These are phyloP conservation scores for Onychomys torridus DNA, from an alignment of 2,797 vertebrate genomes.

Conservation along the genomic window DNA sequence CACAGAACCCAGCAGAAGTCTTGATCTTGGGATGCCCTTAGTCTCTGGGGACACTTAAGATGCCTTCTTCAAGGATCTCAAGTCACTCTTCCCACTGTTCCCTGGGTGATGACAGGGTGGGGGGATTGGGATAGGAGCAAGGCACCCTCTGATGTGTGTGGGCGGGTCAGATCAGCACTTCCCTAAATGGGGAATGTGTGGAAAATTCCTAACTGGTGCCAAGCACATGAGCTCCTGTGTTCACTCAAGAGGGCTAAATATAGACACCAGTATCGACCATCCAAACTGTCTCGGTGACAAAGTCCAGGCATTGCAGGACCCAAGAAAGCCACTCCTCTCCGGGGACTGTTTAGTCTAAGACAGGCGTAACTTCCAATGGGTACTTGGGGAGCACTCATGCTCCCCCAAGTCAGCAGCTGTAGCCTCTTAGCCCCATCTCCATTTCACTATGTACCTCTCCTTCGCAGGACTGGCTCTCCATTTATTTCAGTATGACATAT, in stretches of 20 bases:
- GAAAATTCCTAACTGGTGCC: slow-evolving; percentile 77
- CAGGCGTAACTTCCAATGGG: slow-evolving; percentile 20
- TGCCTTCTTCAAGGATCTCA: neutral
- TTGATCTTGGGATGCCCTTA: neutral
- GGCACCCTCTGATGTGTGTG: neutral
- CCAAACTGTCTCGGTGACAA: slow-evolving; percentile 50
- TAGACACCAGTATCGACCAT: slow-evolving; percentile 60
- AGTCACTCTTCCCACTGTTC: neutral
- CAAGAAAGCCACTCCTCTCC: slow-evolving; percentile 40
- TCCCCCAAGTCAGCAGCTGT: neutral
- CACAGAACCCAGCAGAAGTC: neutral
- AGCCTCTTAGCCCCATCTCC: neutral
- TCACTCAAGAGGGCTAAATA: slow-evolving; percentile 72
- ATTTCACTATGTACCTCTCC: neutral
- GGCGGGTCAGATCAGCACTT: neutral
- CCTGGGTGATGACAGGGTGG: neutral
- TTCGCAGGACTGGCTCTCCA: neutral
- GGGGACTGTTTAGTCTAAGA: slow-evolving; percentile 10
- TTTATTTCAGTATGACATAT: neutral
- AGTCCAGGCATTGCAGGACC: slow-evolving; percentile 44
- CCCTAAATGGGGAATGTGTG: slow-evolving; percentile 56
- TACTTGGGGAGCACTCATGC: neutral
- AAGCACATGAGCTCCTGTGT: slow-evolving; percentile 55
- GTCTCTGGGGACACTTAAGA: neutral
- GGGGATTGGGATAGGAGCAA: neutral